A percentile compares a stretch with the other conserved stretches of the same genome.
phyloP scores from a whole-genome alignment of 2,113 vertebrate genomes.

The Serinus canaria region DNA sequence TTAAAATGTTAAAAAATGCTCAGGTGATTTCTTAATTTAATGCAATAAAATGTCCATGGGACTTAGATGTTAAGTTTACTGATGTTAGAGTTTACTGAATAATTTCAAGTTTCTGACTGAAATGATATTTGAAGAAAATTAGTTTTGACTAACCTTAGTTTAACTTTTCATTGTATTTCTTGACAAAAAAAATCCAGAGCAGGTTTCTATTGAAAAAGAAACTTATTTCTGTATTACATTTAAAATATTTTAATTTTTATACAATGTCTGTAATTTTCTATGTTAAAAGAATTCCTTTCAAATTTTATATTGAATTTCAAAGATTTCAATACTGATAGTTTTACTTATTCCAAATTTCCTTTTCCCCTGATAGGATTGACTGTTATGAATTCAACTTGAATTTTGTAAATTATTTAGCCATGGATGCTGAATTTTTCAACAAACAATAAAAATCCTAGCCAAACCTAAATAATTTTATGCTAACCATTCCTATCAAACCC shows the following conservation, averaged over 20 bases:
- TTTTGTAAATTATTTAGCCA: not conserved
- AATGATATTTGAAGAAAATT: not conserved
- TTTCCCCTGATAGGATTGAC: not conserved
- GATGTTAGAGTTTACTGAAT: not conserved
- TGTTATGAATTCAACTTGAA: not conserved
- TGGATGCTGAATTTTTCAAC: not conserved
- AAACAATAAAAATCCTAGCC: not conserved
- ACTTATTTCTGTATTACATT: not conserved
- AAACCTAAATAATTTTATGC: not conserved
- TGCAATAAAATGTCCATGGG: rapidly evolving
- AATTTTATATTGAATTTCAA: not conserved
- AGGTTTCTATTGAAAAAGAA: not conserved
- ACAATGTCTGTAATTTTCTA: not conserved
- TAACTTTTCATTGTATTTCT: not conserved
- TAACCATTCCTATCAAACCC: not conserved
- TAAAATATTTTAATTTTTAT: not conserved
- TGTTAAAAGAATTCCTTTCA: not conserved
- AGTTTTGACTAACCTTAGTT: not conserved
- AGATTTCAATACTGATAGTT: not conserved
- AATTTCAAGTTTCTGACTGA: not conserved
- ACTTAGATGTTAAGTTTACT: not conserved
- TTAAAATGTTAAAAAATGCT: not conserved
- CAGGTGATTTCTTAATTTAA: not conserved
- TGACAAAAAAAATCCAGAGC: not conserved
- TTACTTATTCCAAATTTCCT: not conserved